Conservation (phyloP, 2,888 invertebrate genomes). For the Anarsia innoxiella region DNA sequence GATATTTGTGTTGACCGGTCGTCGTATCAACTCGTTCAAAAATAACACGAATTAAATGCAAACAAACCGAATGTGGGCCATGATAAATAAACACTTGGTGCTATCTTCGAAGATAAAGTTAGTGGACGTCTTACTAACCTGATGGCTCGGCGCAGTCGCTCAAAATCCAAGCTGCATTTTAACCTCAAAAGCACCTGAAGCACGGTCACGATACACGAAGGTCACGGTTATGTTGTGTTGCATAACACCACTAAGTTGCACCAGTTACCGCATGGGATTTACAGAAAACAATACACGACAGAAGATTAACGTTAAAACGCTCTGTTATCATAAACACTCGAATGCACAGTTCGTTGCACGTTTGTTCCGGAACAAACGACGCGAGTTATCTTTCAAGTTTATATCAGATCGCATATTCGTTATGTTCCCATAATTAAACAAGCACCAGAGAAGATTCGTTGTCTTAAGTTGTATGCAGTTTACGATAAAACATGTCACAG, state of each 20-base stretch:
- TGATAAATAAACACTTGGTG: conserved; percentile 50
- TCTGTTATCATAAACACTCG: conserved; percentile 71
- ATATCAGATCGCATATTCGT: conserved; percentile 59
- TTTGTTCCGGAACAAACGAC: conserved; percentile 60
- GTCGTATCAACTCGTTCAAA: conserved; percentile 9
- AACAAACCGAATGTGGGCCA: conserved; percentile 43
- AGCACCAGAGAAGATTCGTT: conserved; percentile 54
- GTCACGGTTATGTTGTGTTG: conserved; percentile 70
- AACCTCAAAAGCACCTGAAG: conserved; percentile 69
- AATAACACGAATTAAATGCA: conserved; percentile 15
- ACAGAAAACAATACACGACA: conserved; percentile 59
- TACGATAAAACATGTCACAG: conserved; percentile 70
- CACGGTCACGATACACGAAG: conserved; percentile 66
- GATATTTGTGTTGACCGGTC: conserved; percentile 2
- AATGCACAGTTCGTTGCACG: conserved; percentile 70
- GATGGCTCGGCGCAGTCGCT: conserved; percentile 69
- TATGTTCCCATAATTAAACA: conserved; percentile 40
- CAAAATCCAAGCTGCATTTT: conserved; percentile 72
- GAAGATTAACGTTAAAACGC: conserved; percentile 60
- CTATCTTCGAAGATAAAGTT: conserved; percentile 55
- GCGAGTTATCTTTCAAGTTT: conserved; percentile 49
- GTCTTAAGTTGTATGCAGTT: conserved; percentile 59
- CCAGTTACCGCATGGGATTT: conserved; percentile 52
- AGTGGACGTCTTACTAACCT: conserved; percentile 61
- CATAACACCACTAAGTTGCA: conserved; percentile 63